These are phyloP conservation scores for Athrips mouffetella DNA, from an alignment of 2,888 invertebrate species.

Conservation along the genomic window DNA sequence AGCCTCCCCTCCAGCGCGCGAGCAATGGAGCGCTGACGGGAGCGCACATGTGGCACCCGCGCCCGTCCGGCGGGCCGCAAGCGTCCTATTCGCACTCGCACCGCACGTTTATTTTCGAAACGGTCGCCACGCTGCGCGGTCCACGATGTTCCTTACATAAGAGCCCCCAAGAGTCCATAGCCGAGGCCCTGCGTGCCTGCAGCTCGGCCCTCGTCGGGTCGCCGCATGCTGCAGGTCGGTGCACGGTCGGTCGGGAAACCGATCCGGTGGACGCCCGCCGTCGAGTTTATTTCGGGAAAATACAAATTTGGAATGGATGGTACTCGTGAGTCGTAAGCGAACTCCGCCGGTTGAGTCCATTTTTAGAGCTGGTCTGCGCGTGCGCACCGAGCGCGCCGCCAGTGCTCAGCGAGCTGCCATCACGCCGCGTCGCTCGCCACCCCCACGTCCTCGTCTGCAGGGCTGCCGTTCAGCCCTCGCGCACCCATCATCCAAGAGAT, in stretches of 20 bases:
- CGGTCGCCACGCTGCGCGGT: slow-evolving; percentile 74
- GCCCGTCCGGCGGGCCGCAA: slow-evolving; percentile 4
- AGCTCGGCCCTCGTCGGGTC: slow-evolving; percentile 41
- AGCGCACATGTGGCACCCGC: slow-evolving; percentile 73
- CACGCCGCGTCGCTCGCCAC: slow-evolving; percentile 69
- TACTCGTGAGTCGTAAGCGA: slow-evolving; percentile 75
- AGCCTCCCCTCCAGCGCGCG: slow-evolving; percentile 75
- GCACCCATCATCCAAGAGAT: slow-evolving; percentile 48
- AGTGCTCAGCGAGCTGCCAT: slow-evolving; percentile 69
- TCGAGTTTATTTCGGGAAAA: slow-evolving; percentile 85
- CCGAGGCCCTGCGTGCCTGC: slow-evolving; percentile 41
- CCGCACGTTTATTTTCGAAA: slow-evolving; percentile 72
- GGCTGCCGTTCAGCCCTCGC: slow-evolving; percentile 29
- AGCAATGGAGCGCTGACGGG: slow-evolving; percentile 60
- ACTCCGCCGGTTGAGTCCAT: slow-evolving; percentile 75
- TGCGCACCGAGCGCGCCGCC: slow-evolving; percentile 69
- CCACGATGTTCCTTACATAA: slow-evolving; percentile 67
- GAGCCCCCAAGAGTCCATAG: slow-evolving; percentile 44
- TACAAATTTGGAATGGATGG: slow-evolving; percentile 87
- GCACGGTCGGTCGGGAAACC: slow-evolving; percentile 74
- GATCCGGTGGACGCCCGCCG: slow-evolving; percentile 76
- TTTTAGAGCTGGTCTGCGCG: slow-evolving; percentile 77
- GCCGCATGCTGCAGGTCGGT: slow-evolving; percentile 37
- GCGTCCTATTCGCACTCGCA: slow-evolving; percentile 46
- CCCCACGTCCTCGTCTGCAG: slow-evolving; percentile 43